Percentiles rank a stretch among this genome's conserved stretches.
Evolutionary conservation across 2,888 invertebrate genomes (phyloP).

Genomic region (Heliconius ismenius): DNA sequence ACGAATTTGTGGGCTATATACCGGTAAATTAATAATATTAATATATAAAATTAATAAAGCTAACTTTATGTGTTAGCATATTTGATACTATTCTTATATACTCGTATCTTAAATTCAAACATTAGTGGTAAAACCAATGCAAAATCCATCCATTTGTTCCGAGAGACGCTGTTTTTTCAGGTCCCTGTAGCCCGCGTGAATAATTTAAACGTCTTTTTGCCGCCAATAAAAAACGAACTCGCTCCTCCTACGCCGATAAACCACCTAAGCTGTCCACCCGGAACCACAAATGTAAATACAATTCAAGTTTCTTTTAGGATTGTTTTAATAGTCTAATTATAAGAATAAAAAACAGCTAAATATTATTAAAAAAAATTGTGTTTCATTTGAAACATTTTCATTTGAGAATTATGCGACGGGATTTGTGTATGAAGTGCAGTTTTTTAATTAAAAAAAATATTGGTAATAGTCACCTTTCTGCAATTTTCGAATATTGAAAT

Average conservation of each 20-base stretch:
- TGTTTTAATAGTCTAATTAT: too few species aligned
- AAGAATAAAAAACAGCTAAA: too few species aligned
- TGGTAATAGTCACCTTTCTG: too few species aligned
- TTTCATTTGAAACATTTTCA: too few species aligned
- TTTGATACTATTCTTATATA: background rate
- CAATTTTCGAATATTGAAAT: too few species aligned
- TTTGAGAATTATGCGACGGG: too few species aligned
- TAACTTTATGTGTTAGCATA: background rate
- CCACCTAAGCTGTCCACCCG: background rate
- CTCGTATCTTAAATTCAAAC: conserved; percentile 21
- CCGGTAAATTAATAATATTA: background rate
- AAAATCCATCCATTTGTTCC: conserved; percentile 24
- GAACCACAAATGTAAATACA: background rate
- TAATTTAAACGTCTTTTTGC: conserved; percentile 44
- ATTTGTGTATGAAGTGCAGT: too few species aligned
- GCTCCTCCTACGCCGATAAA: conserved; percentile 21
- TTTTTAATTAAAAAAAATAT: too few species aligned
- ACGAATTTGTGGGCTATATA: too few species aligned
- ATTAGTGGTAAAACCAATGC: conserved; percentile 13
- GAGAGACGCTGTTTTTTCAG: conserved; percentile 27
- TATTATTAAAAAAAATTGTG: too few species aligned
- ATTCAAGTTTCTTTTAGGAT: background rate
- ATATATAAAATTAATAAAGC: background rate
- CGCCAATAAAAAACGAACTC: conserved; percentile 44
- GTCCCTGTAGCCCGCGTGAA: conserved; percentile 36